A percentile compares a stretch with the other conserved stretches of the same genome.
phyloP scores from a whole-genome alignment of 2,888 invertebrate genomes.

The Malacosoma neustria region DNA sequence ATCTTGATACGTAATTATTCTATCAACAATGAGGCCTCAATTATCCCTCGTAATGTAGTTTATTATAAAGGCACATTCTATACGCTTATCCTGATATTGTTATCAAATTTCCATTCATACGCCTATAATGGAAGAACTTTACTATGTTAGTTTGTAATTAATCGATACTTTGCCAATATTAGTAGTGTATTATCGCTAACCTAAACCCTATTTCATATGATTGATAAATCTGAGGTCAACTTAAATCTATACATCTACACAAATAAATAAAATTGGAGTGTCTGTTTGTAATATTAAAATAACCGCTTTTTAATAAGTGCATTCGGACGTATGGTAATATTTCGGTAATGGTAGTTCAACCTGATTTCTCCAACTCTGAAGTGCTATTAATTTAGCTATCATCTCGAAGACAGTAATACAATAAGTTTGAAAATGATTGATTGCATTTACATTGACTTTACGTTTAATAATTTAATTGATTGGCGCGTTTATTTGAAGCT shows the following conservation, averaged over 20 bases:
- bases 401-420: constrained; percentile 1
- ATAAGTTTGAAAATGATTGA: constrained; percentile 17
- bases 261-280: no score
- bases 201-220: no score
- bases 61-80: neutral
- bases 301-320: no score
- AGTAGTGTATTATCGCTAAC: no score
- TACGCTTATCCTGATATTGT: neutral
- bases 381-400: neutral
- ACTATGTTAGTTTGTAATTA: neutral
- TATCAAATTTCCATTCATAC: neutral
- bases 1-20: neutral
- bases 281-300: no score
- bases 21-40: neutral
- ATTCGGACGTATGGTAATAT: neutral
- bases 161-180: no score
- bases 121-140: neutral
- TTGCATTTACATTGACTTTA: constrained; percentile 2
- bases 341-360: neutral
- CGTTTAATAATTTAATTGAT: neutral
- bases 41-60: neutral
- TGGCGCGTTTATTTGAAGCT: no score
- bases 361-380: neutral
- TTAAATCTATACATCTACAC: no score
- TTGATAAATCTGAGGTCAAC: no score